Evolutionary conservation across 2,888 invertebrate species (phyloP).

Genomic region (Pseudeuparius sepicola): DNA sequence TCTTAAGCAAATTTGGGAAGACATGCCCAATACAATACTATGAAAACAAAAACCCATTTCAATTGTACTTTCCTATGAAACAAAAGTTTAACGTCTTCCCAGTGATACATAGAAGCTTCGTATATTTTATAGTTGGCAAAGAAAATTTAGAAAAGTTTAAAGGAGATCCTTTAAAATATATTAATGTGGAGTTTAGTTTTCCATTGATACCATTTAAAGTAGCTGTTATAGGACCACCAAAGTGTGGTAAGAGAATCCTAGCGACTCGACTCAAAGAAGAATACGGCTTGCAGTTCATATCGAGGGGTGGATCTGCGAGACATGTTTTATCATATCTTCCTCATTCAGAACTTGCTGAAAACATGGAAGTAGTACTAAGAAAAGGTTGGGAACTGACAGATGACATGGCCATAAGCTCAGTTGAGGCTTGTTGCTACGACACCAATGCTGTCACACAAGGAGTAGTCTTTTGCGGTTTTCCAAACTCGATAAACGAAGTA

Average conservation of each 20-base stretch:
- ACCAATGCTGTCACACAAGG: slow-evolving; percentile 44
- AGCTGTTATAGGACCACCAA: slow-evolving; percentile 51
- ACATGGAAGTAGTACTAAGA: slow-evolving; percentile 37
- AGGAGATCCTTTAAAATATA: slow-evolving; percentile 47
- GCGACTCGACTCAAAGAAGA: slow-evolving; percentile 44
- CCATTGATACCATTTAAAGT: slow-evolving; percentile 46
- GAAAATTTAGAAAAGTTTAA: slow-evolving; percentile 43
- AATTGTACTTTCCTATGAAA: slow-evolving; percentile 42
- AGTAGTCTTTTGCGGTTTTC: slow-evolving; percentile 54
- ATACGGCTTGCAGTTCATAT: slow-evolving; percentile 46
- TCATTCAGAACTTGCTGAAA: slow-evolving; percentile 43
- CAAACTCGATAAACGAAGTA: slow-evolving; percentile 43
- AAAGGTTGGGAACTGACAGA: slow-evolving; percentile 40
- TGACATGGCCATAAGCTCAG: slow-evolving; percentile 42
- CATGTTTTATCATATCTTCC: slow-evolving; percentile 41
- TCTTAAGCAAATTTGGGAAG: slow-evolving; percentile 52
- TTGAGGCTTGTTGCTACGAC: slow-evolving; percentile 45
- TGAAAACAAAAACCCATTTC: slow-evolving; percentile 41
- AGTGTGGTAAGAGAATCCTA: slow-evolving; percentile 51
- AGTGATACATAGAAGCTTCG: slow-evolving; percentile 46
- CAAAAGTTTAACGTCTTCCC: slow-evolving; percentile 42
- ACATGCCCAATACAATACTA: slow-evolving; percentile 55
- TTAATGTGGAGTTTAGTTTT: slow-evolving; percentile 37
- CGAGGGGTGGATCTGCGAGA: slow-evolving; percentile 45
- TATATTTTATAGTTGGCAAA: slow-evolving; percentile 49